Percentiles rank a stretch among this genome's conserved stretches.
phyloP scores from a whole-genome alignment of 2,888 invertebrate species.

The Nebria salina region DNA sequence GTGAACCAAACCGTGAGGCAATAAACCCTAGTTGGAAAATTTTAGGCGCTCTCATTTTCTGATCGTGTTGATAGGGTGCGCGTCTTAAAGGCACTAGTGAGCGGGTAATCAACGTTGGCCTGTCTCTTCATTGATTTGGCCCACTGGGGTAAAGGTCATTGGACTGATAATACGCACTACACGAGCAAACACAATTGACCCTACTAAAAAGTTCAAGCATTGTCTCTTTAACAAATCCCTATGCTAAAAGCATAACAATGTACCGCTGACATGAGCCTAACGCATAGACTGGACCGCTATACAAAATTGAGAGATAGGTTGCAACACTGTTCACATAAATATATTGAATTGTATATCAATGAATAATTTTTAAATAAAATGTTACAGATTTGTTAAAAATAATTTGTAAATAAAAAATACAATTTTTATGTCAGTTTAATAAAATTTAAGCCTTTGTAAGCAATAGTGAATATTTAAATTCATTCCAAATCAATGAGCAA shows the following conservation, averaged over 20 bases:
- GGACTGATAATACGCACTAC: slow-evolving; percentile 28
- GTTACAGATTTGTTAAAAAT: neutral
- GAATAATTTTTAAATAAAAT: too few species aligned
- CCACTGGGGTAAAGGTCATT: slow-evolving; percentile 36
- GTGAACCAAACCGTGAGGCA: too few species aligned
- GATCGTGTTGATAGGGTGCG: neutral
- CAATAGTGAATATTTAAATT: too few species aligned
- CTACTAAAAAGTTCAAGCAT: slow-evolving; percentile 42
- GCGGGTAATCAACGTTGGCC: slow-evolving; percentile 27
- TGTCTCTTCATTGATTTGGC: slow-evolving; percentile 31
- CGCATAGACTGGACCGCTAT: slow-evolving; percentile 19
- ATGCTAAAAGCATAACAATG: slow-evolving; percentile 10
- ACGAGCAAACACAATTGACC: slow-evolving; percentile 36
- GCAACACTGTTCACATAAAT: neutral
- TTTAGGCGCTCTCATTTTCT: neutral
- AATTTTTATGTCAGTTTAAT: too few species aligned
- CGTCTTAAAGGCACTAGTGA: slow-evolving; percentile 1
- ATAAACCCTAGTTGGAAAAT: slow-evolving; percentile 8
- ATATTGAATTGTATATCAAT: too few species aligned
- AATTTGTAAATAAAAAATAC: too few species aligned
- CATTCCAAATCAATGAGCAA: too few species aligned
- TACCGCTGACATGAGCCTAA: slow-evolving; percentile 13
- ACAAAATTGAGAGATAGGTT: slow-evolving; percentile 24
- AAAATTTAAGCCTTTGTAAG: too few species aligned
- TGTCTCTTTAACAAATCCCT: slow-evolving; percentile 29